These are phyloP conservation scores for Eurypyga helias DNA, from an alignment of 2,113 vertebrate species.

Conservation along the genomic window DNA sequence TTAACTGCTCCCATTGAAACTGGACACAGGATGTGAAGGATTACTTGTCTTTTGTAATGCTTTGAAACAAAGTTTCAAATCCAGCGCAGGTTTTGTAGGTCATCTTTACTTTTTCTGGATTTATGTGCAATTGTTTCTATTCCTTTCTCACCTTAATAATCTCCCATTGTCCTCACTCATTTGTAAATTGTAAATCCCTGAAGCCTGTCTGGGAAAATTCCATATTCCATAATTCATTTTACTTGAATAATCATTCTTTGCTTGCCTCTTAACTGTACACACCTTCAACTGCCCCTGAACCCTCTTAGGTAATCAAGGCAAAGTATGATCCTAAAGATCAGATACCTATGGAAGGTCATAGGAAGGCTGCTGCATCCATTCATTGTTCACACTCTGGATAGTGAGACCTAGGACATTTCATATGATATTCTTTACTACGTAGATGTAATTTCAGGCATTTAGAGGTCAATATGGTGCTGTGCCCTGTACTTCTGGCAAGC, in stretches of 20 bases:
- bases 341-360: neutral
- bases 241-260: neutral
- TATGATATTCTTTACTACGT: neutral
- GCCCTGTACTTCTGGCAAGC: neutral
- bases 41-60: neutral
- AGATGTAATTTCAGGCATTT: neutral
- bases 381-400: neutral
- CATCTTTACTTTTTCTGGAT: neutral
- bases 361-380: neutral
- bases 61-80: neutral
- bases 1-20: neutral
- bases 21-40: neutral
- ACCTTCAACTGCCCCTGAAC: neutral
- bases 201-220: neutral
- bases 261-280: neutral
- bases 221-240: neutral
- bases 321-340: neutral
- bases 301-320: neutral
- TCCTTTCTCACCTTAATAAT: neutral
- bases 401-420: neutral
- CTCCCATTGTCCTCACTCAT: neutral
- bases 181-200: neutral
- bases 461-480: neutral
- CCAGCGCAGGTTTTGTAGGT: neutral
- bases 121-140: neutral